Evolutionary conservation across 2,797 vertebrate genomes (phyloP).

Genomic region (Adrianichthys oophorus): DNA sequence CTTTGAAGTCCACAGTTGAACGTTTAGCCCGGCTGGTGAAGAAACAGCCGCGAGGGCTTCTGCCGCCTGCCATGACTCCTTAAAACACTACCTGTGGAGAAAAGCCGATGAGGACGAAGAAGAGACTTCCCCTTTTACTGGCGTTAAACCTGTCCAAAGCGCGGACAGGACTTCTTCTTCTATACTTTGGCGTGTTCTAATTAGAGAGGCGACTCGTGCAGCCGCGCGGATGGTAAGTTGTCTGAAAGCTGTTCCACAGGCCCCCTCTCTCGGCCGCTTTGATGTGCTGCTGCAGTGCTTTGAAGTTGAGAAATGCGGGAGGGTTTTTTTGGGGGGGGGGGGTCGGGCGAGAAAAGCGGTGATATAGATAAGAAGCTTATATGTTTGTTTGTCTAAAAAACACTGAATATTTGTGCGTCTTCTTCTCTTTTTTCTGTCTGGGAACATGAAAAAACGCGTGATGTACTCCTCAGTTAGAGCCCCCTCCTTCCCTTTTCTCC

Average conservation of each 20-base stretch:
- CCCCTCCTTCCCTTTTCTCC: slow-evolving; percentile 21
- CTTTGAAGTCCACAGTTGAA: slow-evolving; percentile 92
- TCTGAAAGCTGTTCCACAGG: slow-evolving; percentile 70
- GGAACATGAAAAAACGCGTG: slow-evolving; percentile 61
- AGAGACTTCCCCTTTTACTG: slow-evolving; percentile 17
- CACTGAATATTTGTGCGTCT: slow-evolving; percentile 59
- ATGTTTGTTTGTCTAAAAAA: slow-evolving; percentile 31
- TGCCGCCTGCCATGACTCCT: slow-evolving; percentile 70
- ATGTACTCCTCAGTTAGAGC: slow-evolving; percentile 61
- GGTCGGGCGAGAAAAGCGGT: slow-evolving; percentile 74
- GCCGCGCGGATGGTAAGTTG: slow-evolving; percentile 81
- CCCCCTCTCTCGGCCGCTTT: slow-evolving; percentile 77
- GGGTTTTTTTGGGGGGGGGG: slow-evolving; percentile 71
- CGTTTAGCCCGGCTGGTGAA: slow-evolving; percentile 83
- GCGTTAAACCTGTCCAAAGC: slow-evolving; percentile 28
- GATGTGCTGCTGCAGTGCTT: slow-evolving; percentile 81
- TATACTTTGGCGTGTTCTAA: slow-evolving; percentile 49
- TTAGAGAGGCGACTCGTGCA: slow-evolving; percentile 45
- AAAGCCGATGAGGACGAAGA: slow-evolving; percentile 19
- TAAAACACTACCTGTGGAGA: slow-evolving; percentile 73
- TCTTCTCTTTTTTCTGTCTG: slow-evolving; percentile 59
- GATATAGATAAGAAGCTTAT: slow-evolving; percentile 73
- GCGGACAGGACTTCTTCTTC: slow-evolving; percentile 25
- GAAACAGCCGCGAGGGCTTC: slow-evolving; percentile 82
- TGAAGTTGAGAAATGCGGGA: slow-evolving; percentile 79